Percentiles rank a stretch among this genome's conserved stretches.
Evolutionary conservation across 2,113 vertebrate genomes (phyloP).

Genomic region (Pandion haliaetus): DNA sequence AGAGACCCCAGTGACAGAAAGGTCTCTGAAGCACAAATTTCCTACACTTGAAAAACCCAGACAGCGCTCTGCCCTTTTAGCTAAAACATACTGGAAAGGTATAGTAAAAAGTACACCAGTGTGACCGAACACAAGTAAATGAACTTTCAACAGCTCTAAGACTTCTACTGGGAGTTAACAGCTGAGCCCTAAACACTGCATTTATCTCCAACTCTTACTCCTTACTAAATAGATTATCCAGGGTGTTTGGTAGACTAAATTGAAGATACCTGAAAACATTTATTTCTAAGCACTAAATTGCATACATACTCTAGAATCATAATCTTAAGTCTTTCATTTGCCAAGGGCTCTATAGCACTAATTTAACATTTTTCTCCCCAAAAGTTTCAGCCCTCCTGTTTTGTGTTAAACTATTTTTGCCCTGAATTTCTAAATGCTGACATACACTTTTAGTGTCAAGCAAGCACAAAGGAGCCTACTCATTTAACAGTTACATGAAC

Average conservation of each 20-base stretch:
- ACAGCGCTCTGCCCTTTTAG: neutral
- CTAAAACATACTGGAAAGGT: neutral
- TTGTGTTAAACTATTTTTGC: neutral
- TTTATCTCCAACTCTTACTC: neutral
- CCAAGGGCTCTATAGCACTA: neutral
- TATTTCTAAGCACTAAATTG: neutral
- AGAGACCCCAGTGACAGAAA: neutral
- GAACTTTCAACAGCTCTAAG: neutral
- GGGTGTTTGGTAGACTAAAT: neutral
- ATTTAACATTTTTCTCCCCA: neutral
- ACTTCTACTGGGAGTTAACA: neutral
- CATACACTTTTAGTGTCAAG: neutral
- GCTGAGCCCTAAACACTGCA: neutral
- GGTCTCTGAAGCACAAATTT: neutral
- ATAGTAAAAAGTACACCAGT: neutral
- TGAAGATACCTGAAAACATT: neutral
- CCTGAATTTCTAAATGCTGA: neutral
- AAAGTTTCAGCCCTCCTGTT: neutral
- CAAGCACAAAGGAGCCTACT: neutral
- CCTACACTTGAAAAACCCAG: neutral
- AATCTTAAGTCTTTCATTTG: neutral
- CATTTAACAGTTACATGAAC: neutral
- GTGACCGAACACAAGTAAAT: neutral
- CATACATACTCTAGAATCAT: accelerated
- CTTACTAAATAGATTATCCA: neutral